Base-by-base conservation (phyloP, 1,140 invertebrate genomes). In the Akabosia matsudoensis region DNA sequence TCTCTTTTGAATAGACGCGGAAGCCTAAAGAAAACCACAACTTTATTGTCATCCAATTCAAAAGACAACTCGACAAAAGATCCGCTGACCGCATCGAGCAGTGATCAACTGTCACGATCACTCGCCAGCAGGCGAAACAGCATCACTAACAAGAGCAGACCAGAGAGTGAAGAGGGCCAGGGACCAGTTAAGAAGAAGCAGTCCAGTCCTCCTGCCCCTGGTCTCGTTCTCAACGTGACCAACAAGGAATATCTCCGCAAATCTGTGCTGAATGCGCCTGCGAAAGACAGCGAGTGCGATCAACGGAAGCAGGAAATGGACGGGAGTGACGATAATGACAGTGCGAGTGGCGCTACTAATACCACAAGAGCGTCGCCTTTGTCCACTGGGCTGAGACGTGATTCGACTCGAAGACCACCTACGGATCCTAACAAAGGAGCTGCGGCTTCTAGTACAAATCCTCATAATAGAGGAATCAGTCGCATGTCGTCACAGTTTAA, bases 221-320 rank as follows among this genome's bases (percentile, higher is more conserved):
- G 70, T 18, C 24, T 76, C 24, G 76, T 79, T 33, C 73, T 79
- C 24, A 74, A 74, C 45, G 37, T 78, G 31, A 37, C 79, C 28
- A 80, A 78, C 71, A 80, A 80, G 67, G 79, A 80, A 75, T 80
- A 56, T 70, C 18, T 67, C 2, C 67, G 79, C 56, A 80, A 80
- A 73, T 80, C 79, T 45, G 79, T 61, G 67, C 70, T 80, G 1
- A 80, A 80, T 76, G 79, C 78, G 13, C 74, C 71, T 26, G 30
- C n/a, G 24, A 77, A 73, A 31, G 56, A 77, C 45, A n/a, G n/a
- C n/a, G 31, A 73, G 33, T 54, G 78, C 34, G 73, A 76, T 72
- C 52, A 72, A 1, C 76, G 77, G 61, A 79, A 79, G 45, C 79
- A 79, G 70, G 79, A 77, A 76, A 73, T 75, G 33, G 22, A 3